These are phyloP conservation scores for Pemphredon lugubris DNA, from an alignment of 2,888 invertebrate species.

Conservation along the genomic window DNA sequence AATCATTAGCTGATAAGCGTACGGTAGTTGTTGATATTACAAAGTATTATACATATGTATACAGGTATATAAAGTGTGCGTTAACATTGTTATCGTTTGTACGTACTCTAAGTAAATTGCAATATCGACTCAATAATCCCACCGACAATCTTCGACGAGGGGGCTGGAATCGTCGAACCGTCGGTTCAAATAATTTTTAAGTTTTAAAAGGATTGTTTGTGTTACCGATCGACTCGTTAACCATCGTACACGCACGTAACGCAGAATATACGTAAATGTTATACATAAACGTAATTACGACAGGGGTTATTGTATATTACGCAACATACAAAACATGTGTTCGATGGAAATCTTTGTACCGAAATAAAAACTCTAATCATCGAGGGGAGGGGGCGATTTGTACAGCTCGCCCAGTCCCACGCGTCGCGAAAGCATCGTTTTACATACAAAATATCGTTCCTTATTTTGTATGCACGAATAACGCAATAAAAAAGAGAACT, in stretches of 20 bases:
- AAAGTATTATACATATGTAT: constrained; percentile 32
- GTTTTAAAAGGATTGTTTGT: constrained; percentile 20
- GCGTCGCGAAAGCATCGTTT: constrained; percentile 36
- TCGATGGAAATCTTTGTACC: constrained; percentile 55
- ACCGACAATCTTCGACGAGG: background rate
- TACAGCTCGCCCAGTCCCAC: constrained; percentile 37
- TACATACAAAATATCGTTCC: constrained; percentile 45
- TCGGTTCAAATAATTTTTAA: background rate
- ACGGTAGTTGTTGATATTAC: constrained; percentile 44
- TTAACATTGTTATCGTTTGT: constrained; percentile 60
- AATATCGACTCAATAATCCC: constrained; percentile 22
- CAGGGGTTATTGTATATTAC: constrained; percentile 33
- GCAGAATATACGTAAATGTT: constrained; percentile 41
- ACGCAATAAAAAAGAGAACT: constrained; percentile 23
- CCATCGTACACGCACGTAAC: constrained; percentile 16
- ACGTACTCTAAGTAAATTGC: constrained; percentile 39
- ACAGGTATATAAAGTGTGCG: constrained; percentile 23
- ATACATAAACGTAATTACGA: constrained; percentile 29
- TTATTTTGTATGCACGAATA: constrained; percentile 58
- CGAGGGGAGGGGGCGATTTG: constrained; percentile 39
- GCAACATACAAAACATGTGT: constrained; percentile 54
- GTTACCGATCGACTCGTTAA: constrained; percentile 23
- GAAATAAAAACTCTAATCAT: constrained; percentile 37
- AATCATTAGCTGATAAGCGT: constrained; percentile 46
- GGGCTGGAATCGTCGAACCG: constrained; percentile 3